Conservation (phyloP, 2,797 vertebrate species). For the Thamnophis elegans region DNA sequence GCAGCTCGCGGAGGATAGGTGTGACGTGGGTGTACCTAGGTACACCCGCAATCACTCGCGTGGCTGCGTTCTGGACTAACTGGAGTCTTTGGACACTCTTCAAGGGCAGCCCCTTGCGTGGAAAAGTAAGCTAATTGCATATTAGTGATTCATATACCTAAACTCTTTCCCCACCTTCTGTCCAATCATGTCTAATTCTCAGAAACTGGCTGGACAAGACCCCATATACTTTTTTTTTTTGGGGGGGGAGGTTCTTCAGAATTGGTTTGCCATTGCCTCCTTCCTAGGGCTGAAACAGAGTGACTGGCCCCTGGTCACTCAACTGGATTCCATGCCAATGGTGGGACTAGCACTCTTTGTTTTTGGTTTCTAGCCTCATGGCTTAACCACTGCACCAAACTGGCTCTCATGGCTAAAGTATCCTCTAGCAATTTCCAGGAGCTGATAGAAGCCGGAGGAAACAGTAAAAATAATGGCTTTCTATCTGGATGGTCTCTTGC, state of each 20-base stretch:
- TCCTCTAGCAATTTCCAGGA: not conserved
- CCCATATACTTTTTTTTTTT: not conserved
- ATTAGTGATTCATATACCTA: not conserved
- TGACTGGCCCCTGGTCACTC: not conserved
- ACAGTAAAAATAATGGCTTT: too few species aligned
- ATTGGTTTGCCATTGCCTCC: not conserved
- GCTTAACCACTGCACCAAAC: not conserved
- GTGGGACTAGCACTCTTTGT: not conserved
- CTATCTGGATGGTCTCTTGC: too few species aligned
- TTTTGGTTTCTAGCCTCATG: not conserved
- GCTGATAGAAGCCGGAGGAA: not conserved
- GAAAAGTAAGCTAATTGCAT: not conserved
- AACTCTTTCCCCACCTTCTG: not conserved
- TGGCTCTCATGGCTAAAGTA: not conserved
- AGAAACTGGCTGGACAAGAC: not conserved
- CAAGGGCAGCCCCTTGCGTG: too few species aligned
- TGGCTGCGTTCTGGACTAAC: too few species aligned
- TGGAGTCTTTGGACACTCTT: too few species aligned
- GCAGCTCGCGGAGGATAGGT: too few species aligned
- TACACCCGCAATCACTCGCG: too few species aligned
- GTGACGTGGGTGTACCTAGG: too few species aligned
- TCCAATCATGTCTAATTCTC: not conserved
- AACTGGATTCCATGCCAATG: not conserved
- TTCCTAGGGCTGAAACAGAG: not conserved
- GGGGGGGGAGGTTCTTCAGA: not conserved